Evolutionary conservation across 1,140 invertebrate species (phyloP).

Genomic region (Zaprionus ornatus): DNA sequence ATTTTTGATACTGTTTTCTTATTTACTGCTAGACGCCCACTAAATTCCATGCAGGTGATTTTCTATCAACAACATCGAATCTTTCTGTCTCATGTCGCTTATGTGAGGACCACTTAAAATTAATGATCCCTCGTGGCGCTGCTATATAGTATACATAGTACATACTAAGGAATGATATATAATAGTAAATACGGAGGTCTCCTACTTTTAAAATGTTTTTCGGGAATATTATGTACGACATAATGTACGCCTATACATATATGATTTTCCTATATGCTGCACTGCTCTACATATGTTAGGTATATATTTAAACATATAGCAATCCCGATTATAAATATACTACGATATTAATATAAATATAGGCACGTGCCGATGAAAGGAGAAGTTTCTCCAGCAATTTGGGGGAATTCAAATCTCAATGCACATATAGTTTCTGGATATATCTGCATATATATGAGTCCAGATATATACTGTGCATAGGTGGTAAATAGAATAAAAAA

Average conservation of each 20-base stretch:
- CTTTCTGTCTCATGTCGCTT: background rate
- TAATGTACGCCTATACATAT: background rate
- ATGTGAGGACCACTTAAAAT: conserved; percentile 35
- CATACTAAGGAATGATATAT: background rate
- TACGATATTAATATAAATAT: conserved; percentile 42
- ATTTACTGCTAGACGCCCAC: conserved; percentile 28
- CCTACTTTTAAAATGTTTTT: conserved; percentile 11
- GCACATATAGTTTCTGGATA: conserved; percentile 31
- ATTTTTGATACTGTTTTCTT: conserved; percentile 14
- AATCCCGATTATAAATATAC: conserved; percentile 29
- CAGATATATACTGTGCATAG: conserved; percentile 14
- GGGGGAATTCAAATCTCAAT: conserved; percentile 23
- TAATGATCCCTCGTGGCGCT: conserved; percentile 28
- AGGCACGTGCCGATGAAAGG: conserved; percentile 45
- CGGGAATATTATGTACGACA: conserved; percentile 18
- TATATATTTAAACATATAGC: background rate
- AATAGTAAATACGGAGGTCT: background rate
- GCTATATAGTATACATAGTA: conserved; percentile 7
- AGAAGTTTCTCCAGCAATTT: conserved; percentile 45
- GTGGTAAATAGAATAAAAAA: conserved; percentile 39
- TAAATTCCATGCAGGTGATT: conserved; percentile 35
- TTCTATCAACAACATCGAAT: conserved; percentile 32
- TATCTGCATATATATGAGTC: conserved; percentile 17
- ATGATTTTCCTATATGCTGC: conserved; percentile 24
- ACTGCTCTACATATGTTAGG: conserved; percentile 35